Base-by-base conservation (phyloP, 2,888 invertebrate genomes). In the Phrixothrix hirtus region DNA sequence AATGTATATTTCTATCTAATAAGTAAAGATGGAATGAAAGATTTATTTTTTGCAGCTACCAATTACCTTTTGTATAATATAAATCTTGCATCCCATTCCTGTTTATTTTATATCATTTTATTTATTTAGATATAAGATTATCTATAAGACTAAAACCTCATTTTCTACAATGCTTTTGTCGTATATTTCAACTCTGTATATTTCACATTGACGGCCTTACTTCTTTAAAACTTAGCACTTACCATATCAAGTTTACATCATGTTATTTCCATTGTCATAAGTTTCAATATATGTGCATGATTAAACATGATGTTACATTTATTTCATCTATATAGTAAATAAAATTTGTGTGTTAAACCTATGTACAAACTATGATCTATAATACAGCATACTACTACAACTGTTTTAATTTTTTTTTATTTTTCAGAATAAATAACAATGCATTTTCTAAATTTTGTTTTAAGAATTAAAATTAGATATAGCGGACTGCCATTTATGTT, bases 191-290 rank as follows among this genome's bases (percentile, higher is more conserved):
- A 48, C 52, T 44, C 35, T 54, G 49, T 54, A 54, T 48, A 54
- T 54, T 48, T 54, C 49, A 54, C 54, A 36, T 57, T 51, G 56
- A 62, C 59, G 59, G 60, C 61, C 62, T 60, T 61, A 62, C 43
- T 55, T 57, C 60, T 45, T 49, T 45, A 38, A 48, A 48, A 53
- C 54, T 54, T 57, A 55, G 59, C 60, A 61, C 60, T 57, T 60
- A 64, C 62, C 64, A 64, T 64, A 64, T 64, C 64, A 64, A 60
- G 35, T 57, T 54, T 55, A 61, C 50, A 48, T 57, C 57, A 42
- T 53, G 55, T 60, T 55, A 54, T 52, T 42, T 45, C 51, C 49
- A 45, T 57, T 57, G 37, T 46, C 42, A 55, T 51, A 44, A 57
- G 44, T 51, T 37, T 30, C 54, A 55, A 48, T 45, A 57, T n/a